These are phyloP conservation scores for Myotis planiceps DNA, from an alignment of 2,797 vertebrate genomes.

Conservation along the genomic window DNA sequence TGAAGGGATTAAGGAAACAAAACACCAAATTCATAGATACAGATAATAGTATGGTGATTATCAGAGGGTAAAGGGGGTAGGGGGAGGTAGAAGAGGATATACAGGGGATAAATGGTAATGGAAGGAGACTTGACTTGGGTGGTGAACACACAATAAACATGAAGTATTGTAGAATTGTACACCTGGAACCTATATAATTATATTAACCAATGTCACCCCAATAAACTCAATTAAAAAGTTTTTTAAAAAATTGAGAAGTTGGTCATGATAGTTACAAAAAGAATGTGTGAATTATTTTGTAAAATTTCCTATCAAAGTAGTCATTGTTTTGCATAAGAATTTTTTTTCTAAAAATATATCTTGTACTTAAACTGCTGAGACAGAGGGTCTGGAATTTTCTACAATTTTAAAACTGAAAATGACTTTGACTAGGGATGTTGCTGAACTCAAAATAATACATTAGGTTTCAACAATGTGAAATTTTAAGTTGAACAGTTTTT, in stretches of 20 bases:
- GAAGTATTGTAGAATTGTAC: not conserved
- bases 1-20: not conserved
- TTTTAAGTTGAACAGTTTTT: slow-evolving; percentile 28
- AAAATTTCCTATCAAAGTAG: not conserved
- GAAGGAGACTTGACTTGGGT: not conserved
- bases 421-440: not conserved
- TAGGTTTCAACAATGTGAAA: not conserved
- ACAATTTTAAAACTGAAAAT: not conserved
- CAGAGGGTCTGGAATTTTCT: not conserved
- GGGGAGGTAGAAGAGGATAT: not conserved
- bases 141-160: not conserved
- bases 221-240: not conserved
- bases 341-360: not conserved
- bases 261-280: not conserved
- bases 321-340: not conserved
- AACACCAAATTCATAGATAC: not conserved
- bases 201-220: not conserved
- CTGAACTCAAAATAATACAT: not conserved
- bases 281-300: not conserved
- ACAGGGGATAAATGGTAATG: not conserved
- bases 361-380: not conserved
- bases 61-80: not conserved
- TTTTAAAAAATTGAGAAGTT: not conserved
- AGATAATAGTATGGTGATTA: not conserved
- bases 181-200: not conserved